A percentile compares a stretch with the other conserved stretches of the same genome.
phyloP scores from a whole-genome alignment of 1,140 invertebrate species.

The Drosophila virilis region DNA sequence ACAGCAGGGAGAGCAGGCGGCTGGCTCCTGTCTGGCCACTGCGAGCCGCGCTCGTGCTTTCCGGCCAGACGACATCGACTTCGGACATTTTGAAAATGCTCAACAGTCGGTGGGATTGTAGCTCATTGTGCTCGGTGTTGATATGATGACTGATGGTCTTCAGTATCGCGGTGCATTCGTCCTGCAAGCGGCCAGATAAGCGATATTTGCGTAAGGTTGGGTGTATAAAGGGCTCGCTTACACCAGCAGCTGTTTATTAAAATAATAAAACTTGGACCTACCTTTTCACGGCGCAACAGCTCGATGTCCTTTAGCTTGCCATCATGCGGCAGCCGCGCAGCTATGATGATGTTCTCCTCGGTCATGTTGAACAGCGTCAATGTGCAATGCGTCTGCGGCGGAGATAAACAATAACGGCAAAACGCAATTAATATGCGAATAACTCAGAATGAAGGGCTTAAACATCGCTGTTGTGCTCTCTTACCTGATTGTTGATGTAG shows the following conservation, averaged over 20 bases:
- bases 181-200: slow-evolving; percentile 86
- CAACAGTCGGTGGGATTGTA: slow-evolving; percentile 92
- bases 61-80: slow-evolving; percentile 89
- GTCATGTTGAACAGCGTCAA: slow-evolving; percentile 93
- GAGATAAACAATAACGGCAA: slow-evolving; percentile 12
- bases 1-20: slow-evolving; percentile 46
- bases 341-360: slow-evolving; percentile 94
- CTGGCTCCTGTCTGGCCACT: slow-evolving; percentile 59
- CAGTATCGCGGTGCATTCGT: slow-evolving; percentile 92
- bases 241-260: not conserved
- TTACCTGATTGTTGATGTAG: slow-evolving; percentile 89
- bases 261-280: slow-evolving; percentile 69
- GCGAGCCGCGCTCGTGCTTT: slow-evolving; percentile 72
- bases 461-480: slow-evolving; percentile 45
- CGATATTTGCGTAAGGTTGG: slow-evolving; percentile 26
- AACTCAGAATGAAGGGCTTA: slow-evolving; percentile 17
- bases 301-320: slow-evolving; percentile 86
- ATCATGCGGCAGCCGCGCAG: slow-evolving; percentile 90
- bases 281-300: slow-evolving; percentile 89
- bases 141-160: slow-evolving; percentile 92
- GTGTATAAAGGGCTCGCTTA: slow-evolving; percentile 27
- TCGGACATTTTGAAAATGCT: slow-evolving; percentile 97
- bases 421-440: slow-evolving; percentile 62
- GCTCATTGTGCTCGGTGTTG: slow-evolving; percentile 92
- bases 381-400: slow-evolving; percentile 90